A percentile compares a stretch with the other conserved stretches of the same genome.
Conservation (phyloP, 2,888 invertebrate species). For the Zeuzera pyrina region DNA sequence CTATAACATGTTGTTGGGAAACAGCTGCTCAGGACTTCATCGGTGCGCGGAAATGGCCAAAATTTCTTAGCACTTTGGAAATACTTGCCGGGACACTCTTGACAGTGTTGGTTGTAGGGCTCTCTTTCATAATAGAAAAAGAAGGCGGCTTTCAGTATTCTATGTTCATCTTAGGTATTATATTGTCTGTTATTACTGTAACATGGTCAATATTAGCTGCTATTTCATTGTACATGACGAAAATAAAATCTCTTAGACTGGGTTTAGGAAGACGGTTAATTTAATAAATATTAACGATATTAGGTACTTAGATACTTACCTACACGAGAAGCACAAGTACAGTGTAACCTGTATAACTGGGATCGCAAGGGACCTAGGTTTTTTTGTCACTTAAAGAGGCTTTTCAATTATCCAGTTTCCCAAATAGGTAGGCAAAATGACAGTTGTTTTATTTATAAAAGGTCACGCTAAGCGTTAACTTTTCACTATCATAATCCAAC, state of each 20-base stretch:
- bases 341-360: too few relatives aligned
- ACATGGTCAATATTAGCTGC: conserved; percentile 43
- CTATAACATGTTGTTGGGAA: conserved; percentile 59
- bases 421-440: too few relatives aligned
- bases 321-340: too few relatives aligned
- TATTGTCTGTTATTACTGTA: conserved; percentile 35
- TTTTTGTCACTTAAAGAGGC: too few relatives aligned
- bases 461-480: too few relatives aligned
- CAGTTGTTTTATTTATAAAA: too few relatives aligned
- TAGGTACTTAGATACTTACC: too few relatives aligned
- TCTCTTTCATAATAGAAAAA: conserved; percentile 35
- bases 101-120: conserved; percentile 35
- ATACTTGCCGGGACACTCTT: conserved; percentile 48
- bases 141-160: conserved; percentile 39
- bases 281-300: too few relatives aligned
- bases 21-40: conserved; percentile 58
- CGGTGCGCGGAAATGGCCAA: conserved; percentile 62
- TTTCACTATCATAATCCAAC: too few relatives aligned
- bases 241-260: conserved; percentile 35
- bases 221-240: conserved; percentile 38
- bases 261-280: too few relatives aligned
- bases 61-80: conserved; percentile 60
- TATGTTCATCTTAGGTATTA: conserved; percentile 43
- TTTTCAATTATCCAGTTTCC: too few relatives aligned
- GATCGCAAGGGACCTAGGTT: too few relatives aligned